Conservation (phyloP, 37 sponge, comb jelly and placozoan species). For the Bolinopsis microptera region DNA sequence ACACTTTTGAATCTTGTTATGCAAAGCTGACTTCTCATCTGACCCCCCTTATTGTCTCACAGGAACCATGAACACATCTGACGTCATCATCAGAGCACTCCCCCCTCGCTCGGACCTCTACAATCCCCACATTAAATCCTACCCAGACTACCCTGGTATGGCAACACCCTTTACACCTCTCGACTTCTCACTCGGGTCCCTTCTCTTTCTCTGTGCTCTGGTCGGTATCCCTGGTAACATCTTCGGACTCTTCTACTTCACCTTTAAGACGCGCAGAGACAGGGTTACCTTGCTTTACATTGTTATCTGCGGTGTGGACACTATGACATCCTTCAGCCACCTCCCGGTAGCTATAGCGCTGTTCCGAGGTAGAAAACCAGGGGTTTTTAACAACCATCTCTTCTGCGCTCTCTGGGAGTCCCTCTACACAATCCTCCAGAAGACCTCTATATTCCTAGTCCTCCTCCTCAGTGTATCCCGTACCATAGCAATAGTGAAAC, state of each 20-base stretch:
- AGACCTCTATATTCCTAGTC: constrained; percentile 31
- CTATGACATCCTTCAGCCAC: neutral
- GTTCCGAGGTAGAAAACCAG: neutral
- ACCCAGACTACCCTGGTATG: neutral
- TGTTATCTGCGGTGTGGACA: neutral
- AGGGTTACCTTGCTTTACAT: constrained; percentile 43
- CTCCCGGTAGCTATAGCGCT: constrained; percentile 41
- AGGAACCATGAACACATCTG: too few relatives aligned
- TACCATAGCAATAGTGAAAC: constrained; percentile 51
- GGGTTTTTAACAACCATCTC: neutral
- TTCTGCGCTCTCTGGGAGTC: constrained; percentile 53
- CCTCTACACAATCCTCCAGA: neutral
- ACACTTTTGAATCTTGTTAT: too few relatives aligned
- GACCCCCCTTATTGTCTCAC: too few relatives aligned
- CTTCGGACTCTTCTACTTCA: neutral
- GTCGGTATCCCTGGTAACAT: constrained; percentile 10
- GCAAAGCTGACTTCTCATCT: too few relatives aligned
- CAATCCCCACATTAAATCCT: neutral
- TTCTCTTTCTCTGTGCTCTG: constrained; percentile 1
- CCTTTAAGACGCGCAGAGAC: neutral
- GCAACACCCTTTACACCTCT: neutral
- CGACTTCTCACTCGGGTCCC: constrained; percentile 8
- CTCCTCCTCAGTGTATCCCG: constrained; percentile 13
- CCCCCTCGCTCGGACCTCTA: neutral
- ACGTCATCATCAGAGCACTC: neutral